Percentiles rank a stretch among this genome's conserved stretches.
phyloP scores from a whole-genome alignment of 1,140 invertebrate species.

The Achatina immaculata region DNA sequence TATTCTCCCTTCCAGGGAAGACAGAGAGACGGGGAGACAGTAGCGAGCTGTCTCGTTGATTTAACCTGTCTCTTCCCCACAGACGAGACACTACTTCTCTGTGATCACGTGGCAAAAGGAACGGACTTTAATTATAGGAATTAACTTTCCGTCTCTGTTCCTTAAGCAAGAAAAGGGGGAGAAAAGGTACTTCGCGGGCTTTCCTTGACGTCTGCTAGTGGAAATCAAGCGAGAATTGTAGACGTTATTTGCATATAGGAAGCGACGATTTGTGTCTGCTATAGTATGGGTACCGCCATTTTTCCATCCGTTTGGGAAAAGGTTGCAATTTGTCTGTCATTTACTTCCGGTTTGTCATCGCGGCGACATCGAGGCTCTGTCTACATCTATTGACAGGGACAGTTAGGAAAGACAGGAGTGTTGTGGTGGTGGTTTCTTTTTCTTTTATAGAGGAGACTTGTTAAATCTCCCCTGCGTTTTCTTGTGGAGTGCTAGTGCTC shows the following conservation, averaged over 20 bases:
- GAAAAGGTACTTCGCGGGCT: constrained; percentile 8
- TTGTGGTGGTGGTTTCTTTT: too few species aligned
- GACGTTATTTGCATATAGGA: constrained; percentile 33
- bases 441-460: too few species aligned
- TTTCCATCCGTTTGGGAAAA: neutral
- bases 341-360: constrained; percentile 15
- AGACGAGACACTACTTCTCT: neutral
- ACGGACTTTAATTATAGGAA: constrained; percentile 24
- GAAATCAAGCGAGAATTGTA: constrained; percentile 28
- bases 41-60: neutral
- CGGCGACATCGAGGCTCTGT: neutral
- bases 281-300: neutral
- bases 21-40: neutral
- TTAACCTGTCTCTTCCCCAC: neutral
- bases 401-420: too few species aligned
- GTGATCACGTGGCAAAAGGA: constrained; percentile 19
- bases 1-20: neutral
- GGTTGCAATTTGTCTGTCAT: constrained; percentile 21
- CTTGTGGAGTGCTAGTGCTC: too few species aligned
- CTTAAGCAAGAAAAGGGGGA: neutral
- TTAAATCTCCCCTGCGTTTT: too few species aligned
- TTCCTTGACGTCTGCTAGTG: constrained; percentile 27
- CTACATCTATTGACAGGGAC: too few species aligned
- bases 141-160: constrained; percentile 11
- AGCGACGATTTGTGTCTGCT: constrained; percentile 11